These are phyloP conservation scores for Brotula barbata DNA, from an alignment of 2,797 vertebrate genomes.

Conservation along the genomic window DNA sequence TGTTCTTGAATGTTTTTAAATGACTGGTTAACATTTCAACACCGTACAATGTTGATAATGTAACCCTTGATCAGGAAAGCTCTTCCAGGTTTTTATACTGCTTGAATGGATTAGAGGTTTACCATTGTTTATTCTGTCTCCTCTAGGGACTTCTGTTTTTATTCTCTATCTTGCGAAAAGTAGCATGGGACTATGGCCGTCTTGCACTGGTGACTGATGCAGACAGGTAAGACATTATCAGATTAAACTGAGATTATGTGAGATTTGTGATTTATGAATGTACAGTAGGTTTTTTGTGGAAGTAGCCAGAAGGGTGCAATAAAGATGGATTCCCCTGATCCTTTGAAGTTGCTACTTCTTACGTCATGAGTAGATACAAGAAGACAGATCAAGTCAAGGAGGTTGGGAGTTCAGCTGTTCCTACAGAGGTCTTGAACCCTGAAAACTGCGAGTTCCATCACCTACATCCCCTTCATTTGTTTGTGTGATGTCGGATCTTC, in stretches of 20 bases:
- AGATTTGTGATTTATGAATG: too few species aligned
- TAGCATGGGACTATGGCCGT: slow-evolving; percentile 98
- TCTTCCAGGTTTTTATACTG: background rate
- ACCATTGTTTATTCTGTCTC: slow-evolving; percentile 46
- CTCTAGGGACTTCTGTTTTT: slow-evolving; percentile 87
- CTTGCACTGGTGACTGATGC: slow-evolving; percentile 93
- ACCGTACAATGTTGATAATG: slow-evolving; percentile 1
- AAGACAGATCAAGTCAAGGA: slow-evolving; percentile 5
- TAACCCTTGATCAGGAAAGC: too few species aligned
- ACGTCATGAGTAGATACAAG: slow-evolving; percentile 7
- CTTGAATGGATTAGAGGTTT: slow-evolving; percentile 2
- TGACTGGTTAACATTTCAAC: background rate
- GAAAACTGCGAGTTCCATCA: slow-evolving; percentile 54
- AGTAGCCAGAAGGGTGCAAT: slow-evolving; percentile 16
- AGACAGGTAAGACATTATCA: slow-evolving; percentile 86
- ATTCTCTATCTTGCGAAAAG: slow-evolving; percentile 95
- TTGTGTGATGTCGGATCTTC: slow-evolving; percentile 56
- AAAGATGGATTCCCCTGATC: background rate
- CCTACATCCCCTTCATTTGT: slow-evolving; percentile 57
- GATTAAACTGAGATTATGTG: background rate
- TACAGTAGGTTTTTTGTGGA: background rate
- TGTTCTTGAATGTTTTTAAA: slow-evolving; percentile 20
- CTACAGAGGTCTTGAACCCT: slow-evolving; percentile 42
- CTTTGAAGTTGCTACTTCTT: background rate
- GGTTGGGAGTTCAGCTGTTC: slow-evolving; percentile 1